These are phyloP conservation scores for Brenthis ino DNA, from an alignment of 2,888 invertebrate genomes.

Conservation along the genomic window DNA sequence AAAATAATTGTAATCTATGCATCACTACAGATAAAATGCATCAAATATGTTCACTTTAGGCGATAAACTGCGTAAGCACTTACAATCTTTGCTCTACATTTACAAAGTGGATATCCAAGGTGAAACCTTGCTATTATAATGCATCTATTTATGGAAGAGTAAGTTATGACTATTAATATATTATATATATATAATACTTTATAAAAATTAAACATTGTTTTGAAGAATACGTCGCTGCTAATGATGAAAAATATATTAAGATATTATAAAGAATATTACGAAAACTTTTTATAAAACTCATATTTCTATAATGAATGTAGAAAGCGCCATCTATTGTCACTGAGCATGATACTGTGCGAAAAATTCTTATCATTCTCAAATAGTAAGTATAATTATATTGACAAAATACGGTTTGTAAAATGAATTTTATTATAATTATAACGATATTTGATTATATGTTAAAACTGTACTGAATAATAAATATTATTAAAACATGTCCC, in stretches of 20 bases:
- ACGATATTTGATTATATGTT: not conserved
- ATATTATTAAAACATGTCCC: constrained; percentile 1
- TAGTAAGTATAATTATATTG: too few species aligned
- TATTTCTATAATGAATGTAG: too few species aligned
- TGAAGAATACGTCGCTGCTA: too few species aligned
- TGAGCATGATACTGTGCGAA: too few species aligned
- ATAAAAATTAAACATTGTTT: too few species aligned
- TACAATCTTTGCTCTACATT: constrained; percentile 29
- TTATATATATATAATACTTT: too few species aligned
- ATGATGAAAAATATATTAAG: too few species aligned
- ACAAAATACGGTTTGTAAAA: too few species aligned
- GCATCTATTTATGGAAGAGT: not conserved
- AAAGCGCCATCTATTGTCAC: too few species aligned
- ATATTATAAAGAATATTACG: too few species aligned
- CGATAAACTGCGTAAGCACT: constrained; percentile 23
- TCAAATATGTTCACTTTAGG: constrained; percentile 16
- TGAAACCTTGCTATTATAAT: constrained; percentile 2
- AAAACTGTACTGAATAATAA: not conserved
- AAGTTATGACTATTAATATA: not conserved
- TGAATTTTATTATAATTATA: not conserved
- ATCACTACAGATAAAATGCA: not conserved
- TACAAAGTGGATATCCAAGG: constrained; percentile 22
- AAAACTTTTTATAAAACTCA: too few species aligned
- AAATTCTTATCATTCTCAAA: too few species aligned
- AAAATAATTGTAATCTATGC: not conserved